Conservation (phyloP, 2,888 invertebrate genomes). For the Melanostoma scalare region DNA sequence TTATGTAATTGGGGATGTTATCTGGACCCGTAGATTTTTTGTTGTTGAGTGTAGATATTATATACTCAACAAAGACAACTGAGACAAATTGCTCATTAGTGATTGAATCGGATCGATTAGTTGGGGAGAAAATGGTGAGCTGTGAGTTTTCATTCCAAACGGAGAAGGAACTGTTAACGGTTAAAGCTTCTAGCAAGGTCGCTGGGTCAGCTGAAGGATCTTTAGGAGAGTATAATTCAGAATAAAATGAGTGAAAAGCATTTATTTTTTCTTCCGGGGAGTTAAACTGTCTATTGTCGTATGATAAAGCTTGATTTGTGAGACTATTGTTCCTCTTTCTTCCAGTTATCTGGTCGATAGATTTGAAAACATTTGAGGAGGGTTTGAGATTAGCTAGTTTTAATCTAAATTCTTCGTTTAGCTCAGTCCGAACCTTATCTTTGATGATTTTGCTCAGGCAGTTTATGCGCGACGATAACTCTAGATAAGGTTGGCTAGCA, state of each 20-base stretch:
- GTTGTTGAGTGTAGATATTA: background rate
- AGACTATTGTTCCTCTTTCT: background rate
- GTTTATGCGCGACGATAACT: background rate
- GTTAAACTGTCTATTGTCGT: background rate
- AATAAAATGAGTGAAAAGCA: background rate
- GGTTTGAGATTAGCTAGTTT: constrained; percentile 7
- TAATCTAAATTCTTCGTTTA: background rate
- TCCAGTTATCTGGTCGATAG: constrained; percentile 10
- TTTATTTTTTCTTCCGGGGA: background rate
- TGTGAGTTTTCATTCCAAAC: background rate
- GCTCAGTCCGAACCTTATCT: background rate
- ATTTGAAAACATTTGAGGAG: constrained; percentile 2
- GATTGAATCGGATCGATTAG: background rate
- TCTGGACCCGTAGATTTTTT: background rate
- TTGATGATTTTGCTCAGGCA: constrained; percentile 18
- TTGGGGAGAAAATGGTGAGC: background rate
- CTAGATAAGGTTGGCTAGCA: background rate
- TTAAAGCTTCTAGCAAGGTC: background rate
- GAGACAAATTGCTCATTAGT: background rate
- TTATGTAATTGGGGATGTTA: background rate
- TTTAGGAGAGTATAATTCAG: background rate
- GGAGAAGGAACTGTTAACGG: background rate
- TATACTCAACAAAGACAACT: background rate
- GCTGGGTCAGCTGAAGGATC: background rate
- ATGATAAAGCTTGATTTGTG: background rate